Evolutionary conservation across 2,797 vertebrate genomes (phyloP).

Genomic region (Pteropus rufus): DNA sequence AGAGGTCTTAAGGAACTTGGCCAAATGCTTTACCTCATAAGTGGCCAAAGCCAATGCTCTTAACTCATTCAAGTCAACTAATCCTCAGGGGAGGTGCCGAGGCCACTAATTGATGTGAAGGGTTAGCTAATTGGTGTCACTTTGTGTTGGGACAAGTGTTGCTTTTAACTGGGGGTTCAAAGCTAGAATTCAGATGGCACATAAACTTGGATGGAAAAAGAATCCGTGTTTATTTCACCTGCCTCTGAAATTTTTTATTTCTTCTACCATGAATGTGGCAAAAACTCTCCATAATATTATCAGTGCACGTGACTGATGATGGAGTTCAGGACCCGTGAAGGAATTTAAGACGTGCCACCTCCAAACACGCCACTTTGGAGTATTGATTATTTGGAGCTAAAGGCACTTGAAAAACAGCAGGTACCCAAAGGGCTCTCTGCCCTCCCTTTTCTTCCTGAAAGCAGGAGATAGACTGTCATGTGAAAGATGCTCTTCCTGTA

Average conservation of each 20-base stretch:
- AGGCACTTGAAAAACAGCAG: neutral
- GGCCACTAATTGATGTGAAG: neutral
- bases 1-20: neutral
- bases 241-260: neutral
- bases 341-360: neutral
- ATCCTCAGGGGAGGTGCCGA: neutral
- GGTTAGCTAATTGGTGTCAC: neutral
- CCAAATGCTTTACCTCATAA: neutral
- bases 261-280: no score
- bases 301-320: fast-evolving
- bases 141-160: neutral
- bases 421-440: neutral
- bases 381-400: neutral
- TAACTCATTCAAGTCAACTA: neutral
- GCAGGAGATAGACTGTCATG: neutral
- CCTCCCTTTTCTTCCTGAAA: neutral
- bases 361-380: no score
- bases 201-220: neutral
- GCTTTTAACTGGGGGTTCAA: neutral
- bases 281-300: neutral
- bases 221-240: neutral
- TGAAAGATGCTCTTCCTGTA: neutral
- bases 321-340: neutral
- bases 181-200: neutral
- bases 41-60: neutral